phyloP scores from a whole-genome alignment of 2,888 invertebrate genomes.

The Apodemia mormo region DNA sequence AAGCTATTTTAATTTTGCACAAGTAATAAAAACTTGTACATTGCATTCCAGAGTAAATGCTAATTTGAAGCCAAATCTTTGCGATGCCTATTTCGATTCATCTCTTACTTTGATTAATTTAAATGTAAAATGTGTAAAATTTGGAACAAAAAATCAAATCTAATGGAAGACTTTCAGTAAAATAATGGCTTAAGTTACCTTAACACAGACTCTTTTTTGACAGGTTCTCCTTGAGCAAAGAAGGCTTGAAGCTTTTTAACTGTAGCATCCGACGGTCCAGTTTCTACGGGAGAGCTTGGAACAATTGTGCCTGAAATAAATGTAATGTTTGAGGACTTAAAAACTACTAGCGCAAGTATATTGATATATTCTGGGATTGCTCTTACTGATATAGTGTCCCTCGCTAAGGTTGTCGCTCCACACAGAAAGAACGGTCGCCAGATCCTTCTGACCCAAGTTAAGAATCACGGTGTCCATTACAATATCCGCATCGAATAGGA shows the following conservation, averaged over 20 bases:
- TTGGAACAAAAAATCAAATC: too few species aligned
- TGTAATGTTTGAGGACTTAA: background rate
- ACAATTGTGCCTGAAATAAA: constrained; percentile 52
- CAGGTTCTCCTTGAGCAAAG: constrained; percentile 85
- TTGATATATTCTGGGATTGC: background rate
- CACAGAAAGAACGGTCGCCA: constrained; percentile 86
- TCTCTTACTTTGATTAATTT: too few species aligned
- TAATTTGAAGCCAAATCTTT: too few species aligned
- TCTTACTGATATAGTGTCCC: constrained; percentile 77
- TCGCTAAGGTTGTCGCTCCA: constrained; percentile 87
- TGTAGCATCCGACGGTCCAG: constrained; percentile 69
- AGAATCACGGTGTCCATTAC: constrained; percentile 84
- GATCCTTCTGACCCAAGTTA: constrained; percentile 88
- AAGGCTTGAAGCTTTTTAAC: constrained; percentile 88
- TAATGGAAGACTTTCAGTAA: too few species aligned
- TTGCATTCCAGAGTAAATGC: too few species aligned
- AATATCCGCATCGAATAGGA: constrained; percentile 84
- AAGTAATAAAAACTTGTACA: too few species aligned
- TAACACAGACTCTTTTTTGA: constrained; percentile 81
- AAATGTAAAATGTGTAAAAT: too few species aligned
- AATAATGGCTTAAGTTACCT: constrained; percentile 48
- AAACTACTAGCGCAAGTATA: background rate
- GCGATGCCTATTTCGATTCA: too few species aligned
- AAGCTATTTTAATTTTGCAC: too few species aligned
- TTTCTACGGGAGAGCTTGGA: constrained; percentile 68